Evolutionary conservation across 23 tunicate species (phyloP), one percentile per base, ranked within the genome.

Genomic region (Clavelina lepadiformis): DNA sequence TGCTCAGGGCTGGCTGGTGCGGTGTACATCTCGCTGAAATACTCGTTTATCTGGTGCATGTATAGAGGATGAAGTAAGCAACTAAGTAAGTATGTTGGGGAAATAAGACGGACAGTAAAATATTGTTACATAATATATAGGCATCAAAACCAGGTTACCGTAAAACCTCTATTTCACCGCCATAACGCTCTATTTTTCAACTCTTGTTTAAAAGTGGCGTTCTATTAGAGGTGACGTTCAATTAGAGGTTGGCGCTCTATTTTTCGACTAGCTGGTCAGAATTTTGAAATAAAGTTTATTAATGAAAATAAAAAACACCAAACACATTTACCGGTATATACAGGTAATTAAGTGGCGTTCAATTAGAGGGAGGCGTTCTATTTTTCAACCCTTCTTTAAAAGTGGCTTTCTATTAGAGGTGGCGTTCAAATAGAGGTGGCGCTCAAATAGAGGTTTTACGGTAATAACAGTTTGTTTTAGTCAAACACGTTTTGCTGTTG

Each of bases 1-100:
- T 81, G 91, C 72, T 94, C 99, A 1, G 99, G 91, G 25, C 64
- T 86, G 20, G 84, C 56, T 23, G 95, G 89, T 1, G 91, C 57
- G 0, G 84, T 75, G 83, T 79, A 94, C 99, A 94, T 86, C 30
- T 85, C 83, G 19, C 56, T 28, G 38, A 94, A 94, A 65, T 63
- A 69, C 35, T 73, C 63, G 23, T 74, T 45, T 24, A 74, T 86
- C 95, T 89, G 47, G 0, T 63, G 65, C 54, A 31, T 70, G 35
- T 23, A 26, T n/a, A n/a, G n/a, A n/a, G n/a, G n/a, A n/a, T n/a
- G n/a, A n/a, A n/a, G n/a, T n/a, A n/a, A n/a, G n/a, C n/a, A n/a
- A n/a, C n/a, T n/a, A n/a, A n/a, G n/a, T n/a, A n/a, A n/a, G n/a
- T n/a, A n/a, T n/a, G 50, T 44, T 44, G 18, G 13, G 50, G 50